phyloP scores from a whole-genome alignment of 1,140 invertebrate genomes.

The Sogatella furcifera region DNA sequence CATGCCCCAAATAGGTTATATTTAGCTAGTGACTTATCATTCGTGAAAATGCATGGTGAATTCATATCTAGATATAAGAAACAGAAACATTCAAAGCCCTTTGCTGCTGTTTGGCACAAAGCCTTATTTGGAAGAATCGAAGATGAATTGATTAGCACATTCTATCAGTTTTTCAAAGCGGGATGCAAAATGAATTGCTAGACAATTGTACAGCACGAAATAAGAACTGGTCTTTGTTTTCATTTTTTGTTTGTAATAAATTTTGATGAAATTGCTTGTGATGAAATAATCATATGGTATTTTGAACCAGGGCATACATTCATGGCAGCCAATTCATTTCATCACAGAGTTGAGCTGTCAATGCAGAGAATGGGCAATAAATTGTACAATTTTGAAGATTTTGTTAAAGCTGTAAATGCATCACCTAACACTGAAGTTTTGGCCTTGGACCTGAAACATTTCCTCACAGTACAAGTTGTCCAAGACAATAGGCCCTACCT shows the following conservation, averaged over 20 bases:
- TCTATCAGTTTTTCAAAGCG: constrained; percentile 7
- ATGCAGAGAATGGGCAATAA: background rate
- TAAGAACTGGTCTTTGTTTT: constrained; percentile 16
- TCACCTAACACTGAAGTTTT: too few relatives aligned
- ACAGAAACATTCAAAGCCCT: constrained; percentile 1
- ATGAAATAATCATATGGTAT: constrained; percentile 18
- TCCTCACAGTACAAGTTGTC: too few relatives aligned
- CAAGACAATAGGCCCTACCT: too few relatives aligned
- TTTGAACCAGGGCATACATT: constrained; percentile 26
- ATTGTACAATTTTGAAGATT: constrained; percentile 1
- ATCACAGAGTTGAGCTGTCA: constrained; percentile 24
- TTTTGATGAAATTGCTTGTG: constrained; percentile 21
- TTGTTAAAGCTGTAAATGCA: background rate
- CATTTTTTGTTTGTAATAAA: constrained; percentile 12
- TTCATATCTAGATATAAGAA: constrained; percentile 12
- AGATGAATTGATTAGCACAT: constrained; percentile 18
- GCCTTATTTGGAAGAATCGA: constrained; percentile 21
- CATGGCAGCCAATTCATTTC: constrained; percentile 27
- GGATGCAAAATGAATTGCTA: constrained; percentile 13
- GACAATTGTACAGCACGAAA: constrained; percentile 22
- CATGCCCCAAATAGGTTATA: constrained; percentile 17
- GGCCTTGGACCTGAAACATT: too few relatives aligned
- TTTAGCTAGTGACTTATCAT: constrained; percentile 16
- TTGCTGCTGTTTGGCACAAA: constrained; percentile 7
- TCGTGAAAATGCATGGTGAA: constrained; percentile 16